These are phyloP conservation scores for Alauda arvensis DNA, from an alignment of 2,797 vertebrate species.

Conservation along the genomic window DNA sequence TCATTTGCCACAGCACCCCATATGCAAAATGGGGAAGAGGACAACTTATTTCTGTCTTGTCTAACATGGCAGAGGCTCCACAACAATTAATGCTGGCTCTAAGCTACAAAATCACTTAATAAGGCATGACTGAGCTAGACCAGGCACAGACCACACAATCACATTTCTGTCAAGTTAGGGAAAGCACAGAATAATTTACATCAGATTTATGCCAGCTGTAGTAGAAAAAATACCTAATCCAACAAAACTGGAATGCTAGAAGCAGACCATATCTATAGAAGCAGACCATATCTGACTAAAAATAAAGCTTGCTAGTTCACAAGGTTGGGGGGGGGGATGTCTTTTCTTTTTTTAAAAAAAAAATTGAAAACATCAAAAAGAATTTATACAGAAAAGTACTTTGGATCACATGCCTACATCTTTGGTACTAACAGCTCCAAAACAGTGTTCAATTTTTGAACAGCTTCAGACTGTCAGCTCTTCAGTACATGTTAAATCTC, in stretches of 20 bases:
- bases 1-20: background rate
- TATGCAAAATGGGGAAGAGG: background rate
- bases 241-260: background rate
- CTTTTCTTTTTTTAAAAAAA: background rate
- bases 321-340: background rate
- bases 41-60: background rate
- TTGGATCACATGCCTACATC: background rate
- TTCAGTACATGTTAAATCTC: background rate
- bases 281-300: background rate
- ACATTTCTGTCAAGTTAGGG: background rate
- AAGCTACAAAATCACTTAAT: background rate
- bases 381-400: background rate
- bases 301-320: background rate
- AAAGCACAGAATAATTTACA: conserved; percentile 8
- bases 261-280: background rate
- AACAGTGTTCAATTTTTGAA: background rate
- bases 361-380: background rate
- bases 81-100: background rate
- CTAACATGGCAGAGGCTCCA: background rate
- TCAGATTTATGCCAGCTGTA: background rate
- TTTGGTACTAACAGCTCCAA: background rate
- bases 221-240: conserved; percentile 1
- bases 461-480: background rate
- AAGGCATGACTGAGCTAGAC: conserved; percentile 23
- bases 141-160: background rate